These are phyloP conservation scores for Prorops nasuta DNA, from an alignment of 1,140 invertebrate species.

Conservation along the genomic window DNA sequence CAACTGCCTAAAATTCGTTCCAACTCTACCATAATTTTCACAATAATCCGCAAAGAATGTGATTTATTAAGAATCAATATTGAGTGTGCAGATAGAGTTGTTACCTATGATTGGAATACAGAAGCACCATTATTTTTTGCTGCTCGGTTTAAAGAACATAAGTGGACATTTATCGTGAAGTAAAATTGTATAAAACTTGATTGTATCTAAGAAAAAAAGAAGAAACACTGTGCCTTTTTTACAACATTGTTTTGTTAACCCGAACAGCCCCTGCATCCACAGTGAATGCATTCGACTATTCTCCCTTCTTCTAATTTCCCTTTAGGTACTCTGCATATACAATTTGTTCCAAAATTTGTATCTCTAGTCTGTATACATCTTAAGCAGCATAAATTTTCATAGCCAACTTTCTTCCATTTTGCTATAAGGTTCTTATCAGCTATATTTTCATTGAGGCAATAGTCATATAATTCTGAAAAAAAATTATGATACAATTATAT, in stretches of 20 bases:
- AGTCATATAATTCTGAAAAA: conserved; percentile 90
- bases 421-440: conserved; percentile 97
- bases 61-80: conserved; percentile 28
- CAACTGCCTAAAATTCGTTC: conserved; percentile 24
- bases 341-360: conserved; percentile 99
- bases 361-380: conserved; percentile 97
- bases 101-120: conserved; percentile 32
- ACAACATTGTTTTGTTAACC: conserved; percentile 59
- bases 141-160: conserved; percentile 25
- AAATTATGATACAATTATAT: neutral
- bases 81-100: conserved; percentile 30
- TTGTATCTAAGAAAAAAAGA: conserved; percentile 7
- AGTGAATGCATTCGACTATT: conserved; percentile 97
- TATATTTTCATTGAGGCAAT: conserved; percentile 95
- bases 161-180: conserved; percentile 25
- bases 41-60: conserved; percentile 18
- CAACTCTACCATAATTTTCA: conserved; percentile 23
- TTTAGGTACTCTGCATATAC: conserved; percentile 98
- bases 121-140: conserved; percentile 31
- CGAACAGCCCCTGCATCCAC: conserved; percentile 94
- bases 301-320: conserved; percentile 96
- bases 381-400: conserved; percentile 99
- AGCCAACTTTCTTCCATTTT: conserved; percentile 99
- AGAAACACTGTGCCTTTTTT: conserved; percentile 16
- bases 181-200: conserved; percentile 9